Base-by-base conservation (phyloP, 2,113 vertebrate species). In the Poeciliopsis retropinna region DNA sequence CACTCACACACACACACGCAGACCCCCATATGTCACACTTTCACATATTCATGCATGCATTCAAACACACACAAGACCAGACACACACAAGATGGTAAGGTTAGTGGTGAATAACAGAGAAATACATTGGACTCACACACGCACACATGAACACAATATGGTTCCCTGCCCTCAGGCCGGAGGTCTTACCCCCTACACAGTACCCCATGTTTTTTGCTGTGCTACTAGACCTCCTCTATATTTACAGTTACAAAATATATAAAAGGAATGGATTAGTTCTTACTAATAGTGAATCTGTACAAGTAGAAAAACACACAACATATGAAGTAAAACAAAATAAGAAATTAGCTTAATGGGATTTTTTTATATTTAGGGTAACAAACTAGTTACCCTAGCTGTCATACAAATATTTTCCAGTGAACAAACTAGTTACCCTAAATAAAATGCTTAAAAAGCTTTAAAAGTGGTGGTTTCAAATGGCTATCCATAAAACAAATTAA, bases 1-100 rank as follows among this genome's bases (percentile, higher is more conserved):
- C 84, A 75, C 79, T 78, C 85, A 87, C 82, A 76, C 71, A 57
- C 66, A 54, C 76, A 73, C 61, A 34, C 67, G 41, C 22, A 30
- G 69, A 82, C 67, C 78, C 70, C 83, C 79, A 79, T 75, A 70
- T 67, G 76, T 74, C 67, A 80, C 44, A 60, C 60, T 70, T 78
- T 79, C 84, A 86, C 78, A 85, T 80, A 83, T 85, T 89, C 87
- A 89, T 88, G 84, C 84, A 88, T 87, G 86, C 84, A 85, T 80
- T 85, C 32, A 25, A 76, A 80, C 78, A 71, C 67, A 74, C 57
- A 64, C 67, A 74, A 34, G 9, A 54, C 51, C 64, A 75, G 60
- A 73, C 61, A 34, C 79, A 75, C 67, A 71, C 54, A 79, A 62
- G 72, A 81, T 82, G 74, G 86, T 76, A 74, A 80, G 73, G 71